phyloP scores from a whole-genome alignment of 1,140 invertebrate genomes.

The Manduca sexta region DNA sequence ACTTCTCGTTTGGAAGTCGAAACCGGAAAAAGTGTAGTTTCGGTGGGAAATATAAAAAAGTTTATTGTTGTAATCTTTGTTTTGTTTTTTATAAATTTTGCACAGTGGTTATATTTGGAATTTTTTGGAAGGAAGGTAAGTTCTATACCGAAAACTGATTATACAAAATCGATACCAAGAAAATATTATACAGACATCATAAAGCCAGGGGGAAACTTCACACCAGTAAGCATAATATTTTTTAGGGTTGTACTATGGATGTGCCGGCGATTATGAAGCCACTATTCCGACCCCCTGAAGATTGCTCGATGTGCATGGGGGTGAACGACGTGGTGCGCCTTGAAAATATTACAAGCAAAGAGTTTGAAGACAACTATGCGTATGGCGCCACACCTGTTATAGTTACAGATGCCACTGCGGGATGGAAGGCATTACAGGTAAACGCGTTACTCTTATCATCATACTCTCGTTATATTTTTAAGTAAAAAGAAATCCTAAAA shows the following conservation, averaged over 20 bases:
- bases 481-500: no score
- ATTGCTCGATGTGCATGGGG: constrained; percentile 82
- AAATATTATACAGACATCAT: no score
- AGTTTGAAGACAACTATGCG: constrained; percentile 84
- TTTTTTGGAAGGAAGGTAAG: constrained; percentile 16
- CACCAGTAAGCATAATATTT: no score
- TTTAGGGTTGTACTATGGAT: constrained; percentile 37
- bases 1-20: constrained; percentile 28
- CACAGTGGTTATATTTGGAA: constrained; percentile 12
- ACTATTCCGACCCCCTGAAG: constrained; percentile 78
- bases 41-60: not conserved
- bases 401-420: constrained; percentile 83
- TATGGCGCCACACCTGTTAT: constrained; percentile 87
- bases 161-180: no score
- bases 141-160: no score
- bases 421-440: constrained; percentile 82
- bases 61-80: constrained; percentile 4
- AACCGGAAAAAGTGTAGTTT: constrained; percentile 11
- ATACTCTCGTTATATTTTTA: no score
- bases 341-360: constrained; percentile 75
- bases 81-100: constrained; percentile 6
- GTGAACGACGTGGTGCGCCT: constrained; percentile 78
- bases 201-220: no score
- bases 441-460: not conserved
- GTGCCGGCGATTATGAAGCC: constrained; percentile 38